These are phyloP conservation scores for Condylura cristata DNA, from an alignment of 2,113 vertebrate genomes.

Conservation along the genomic window DNA sequence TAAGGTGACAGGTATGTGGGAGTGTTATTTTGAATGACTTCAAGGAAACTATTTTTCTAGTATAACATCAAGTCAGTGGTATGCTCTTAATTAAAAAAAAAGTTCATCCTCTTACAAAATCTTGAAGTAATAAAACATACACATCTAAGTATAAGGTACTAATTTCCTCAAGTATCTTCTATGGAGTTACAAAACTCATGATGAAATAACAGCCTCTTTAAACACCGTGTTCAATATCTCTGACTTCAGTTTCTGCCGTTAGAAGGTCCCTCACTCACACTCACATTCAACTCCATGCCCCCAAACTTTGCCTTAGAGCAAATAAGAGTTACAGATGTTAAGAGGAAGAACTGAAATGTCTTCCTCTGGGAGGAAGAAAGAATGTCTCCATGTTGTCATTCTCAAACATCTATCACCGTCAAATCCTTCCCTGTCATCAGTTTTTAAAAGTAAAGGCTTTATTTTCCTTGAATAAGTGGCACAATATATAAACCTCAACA, in stretches of 20 bases:
- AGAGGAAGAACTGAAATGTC: constrained; percentile 67
- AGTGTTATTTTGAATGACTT: constrained; percentile 67
- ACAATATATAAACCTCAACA: not conserved
- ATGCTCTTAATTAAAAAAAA: not conserved
- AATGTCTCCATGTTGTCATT: constrained; percentile 65
- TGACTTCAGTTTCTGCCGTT: constrained; percentile 82
- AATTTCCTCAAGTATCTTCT: constrained; percentile 75
- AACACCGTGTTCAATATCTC: constrained; percentile 75
- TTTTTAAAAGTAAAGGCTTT: constrained; percentile 52
- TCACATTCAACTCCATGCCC: constrained; percentile 33
- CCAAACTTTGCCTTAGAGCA: constrained; percentile 67
- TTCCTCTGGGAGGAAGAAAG: constrained; percentile 65
- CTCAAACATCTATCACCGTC: constrained; percentile 69
- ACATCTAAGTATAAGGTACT: constrained; percentile 59
- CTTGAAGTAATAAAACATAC: constrained; percentile 72
- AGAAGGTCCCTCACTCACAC: constrained; percentile 74
- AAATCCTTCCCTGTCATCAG: constrained; percentile 64
- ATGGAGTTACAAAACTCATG: constrained; percentile 76
- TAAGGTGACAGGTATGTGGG: constrained; percentile 12
- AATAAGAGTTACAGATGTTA: constrained; percentile 73
- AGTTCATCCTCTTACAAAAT: constrained; percentile 57
- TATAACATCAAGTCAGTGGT: constrained; percentile 28
- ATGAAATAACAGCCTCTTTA: constrained; percentile 81
- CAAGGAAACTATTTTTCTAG: constrained; percentile 49
- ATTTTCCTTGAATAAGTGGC: constrained; percentile 30